Conservation (phyloP, 2,797 vertebrate genomes). For the Coregonus suidteri region DNA sequence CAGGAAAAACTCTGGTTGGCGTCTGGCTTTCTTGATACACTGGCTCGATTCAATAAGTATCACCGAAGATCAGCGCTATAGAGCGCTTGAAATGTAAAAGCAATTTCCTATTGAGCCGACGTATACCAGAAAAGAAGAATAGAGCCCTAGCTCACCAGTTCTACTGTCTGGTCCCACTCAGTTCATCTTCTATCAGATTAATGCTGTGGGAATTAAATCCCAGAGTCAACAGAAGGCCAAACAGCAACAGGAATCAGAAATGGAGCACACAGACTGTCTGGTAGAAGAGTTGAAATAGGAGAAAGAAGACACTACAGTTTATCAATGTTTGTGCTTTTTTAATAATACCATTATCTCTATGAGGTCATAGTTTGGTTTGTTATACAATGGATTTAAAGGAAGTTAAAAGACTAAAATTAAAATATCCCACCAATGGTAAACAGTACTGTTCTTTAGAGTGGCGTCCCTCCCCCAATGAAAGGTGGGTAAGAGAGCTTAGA, state of each 20-base stretch:
- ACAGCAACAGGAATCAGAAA: conserved; percentile 64
- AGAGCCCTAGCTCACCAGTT: too few relatives aligned
- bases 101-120: too few relatives aligned
- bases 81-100: too few relatives aligned
- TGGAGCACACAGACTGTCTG: conserved; percentile 71
- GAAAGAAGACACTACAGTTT: conserved; percentile 87
- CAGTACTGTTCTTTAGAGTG: conserved; percentile 89
- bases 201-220: conserved; percentile 79
- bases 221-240: conserved; percentile 63
- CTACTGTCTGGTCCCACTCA: too few relatives aligned
- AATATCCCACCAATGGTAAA: conserved; percentile 98
- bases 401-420: conserved; percentile 86
- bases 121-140: too few relatives aligned
- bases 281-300: conserved; percentile 64
- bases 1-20: conserved; percentile 34
- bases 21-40: conserved; percentile 40
- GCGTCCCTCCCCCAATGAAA: conserved; percentile 88
- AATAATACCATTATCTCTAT: conserved; percentile 98
- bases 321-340: conserved; percentile 98
- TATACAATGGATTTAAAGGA: conserved; percentile 99
- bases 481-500: conserved; percentile 79
- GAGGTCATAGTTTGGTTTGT: conserved; percentile 99
- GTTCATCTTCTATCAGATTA: conserved; percentile 49
- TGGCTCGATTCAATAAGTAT: too few relatives aligned
- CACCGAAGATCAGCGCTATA: too few relatives aligned